phyloP scores from a whole-genome alignment of 2,113 vertebrate species.

The Origma solitaria region DNA sequence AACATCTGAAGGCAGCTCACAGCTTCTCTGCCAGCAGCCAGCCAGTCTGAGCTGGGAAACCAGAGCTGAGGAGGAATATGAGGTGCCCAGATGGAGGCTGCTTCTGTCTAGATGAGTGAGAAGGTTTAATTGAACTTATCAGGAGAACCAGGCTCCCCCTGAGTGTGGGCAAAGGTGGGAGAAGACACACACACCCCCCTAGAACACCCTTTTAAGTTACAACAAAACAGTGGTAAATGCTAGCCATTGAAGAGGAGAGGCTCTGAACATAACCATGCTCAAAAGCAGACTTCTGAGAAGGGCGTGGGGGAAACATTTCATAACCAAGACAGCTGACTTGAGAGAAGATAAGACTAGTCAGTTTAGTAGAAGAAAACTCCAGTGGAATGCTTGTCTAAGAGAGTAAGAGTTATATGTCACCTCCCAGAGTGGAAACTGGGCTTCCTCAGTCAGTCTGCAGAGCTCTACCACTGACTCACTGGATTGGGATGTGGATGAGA shows the following conservation, averaged over 20 bases:
- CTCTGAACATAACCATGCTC: neutral
- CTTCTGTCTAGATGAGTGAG: neutral
- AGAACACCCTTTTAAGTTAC: neutral
- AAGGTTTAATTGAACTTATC: neutral
- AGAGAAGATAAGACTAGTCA: neutral
- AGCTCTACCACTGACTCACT: neutral
- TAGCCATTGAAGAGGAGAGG: neutral
- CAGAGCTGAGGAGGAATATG: neutral
- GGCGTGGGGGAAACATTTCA: neutral
- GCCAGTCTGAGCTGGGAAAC: neutral
- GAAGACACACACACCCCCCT: neutral
- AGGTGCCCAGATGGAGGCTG: neutral
- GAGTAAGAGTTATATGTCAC: neutral
- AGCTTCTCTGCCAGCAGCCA: neutral
- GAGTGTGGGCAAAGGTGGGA: neutral
- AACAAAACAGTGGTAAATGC: neutral
- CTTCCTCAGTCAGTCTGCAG: neutral
- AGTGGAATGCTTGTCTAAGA: neutral
- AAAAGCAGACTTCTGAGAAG: neutral
- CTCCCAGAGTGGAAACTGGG: neutral
- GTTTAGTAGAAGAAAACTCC: neutral
- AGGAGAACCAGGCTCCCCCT: neutral
- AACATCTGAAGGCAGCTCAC: conserved; percentile 6
- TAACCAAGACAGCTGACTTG: neutral
- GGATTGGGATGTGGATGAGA: neutral